phyloP scores from a whole-genome alignment of 2,888 invertebrate genomes.

The Epistrophe eligans region DNA sequence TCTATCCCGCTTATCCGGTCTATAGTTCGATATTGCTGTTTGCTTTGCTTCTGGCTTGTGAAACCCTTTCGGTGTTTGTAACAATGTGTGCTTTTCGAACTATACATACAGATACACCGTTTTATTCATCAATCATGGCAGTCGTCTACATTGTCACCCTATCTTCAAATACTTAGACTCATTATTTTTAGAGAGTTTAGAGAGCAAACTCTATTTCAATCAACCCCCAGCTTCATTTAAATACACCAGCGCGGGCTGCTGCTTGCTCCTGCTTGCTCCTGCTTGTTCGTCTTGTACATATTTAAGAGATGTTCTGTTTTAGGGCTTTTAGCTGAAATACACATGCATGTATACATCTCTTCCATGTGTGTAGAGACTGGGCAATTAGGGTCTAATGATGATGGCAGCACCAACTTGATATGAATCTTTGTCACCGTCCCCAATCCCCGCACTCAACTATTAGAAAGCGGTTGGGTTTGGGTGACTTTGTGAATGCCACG shows the following conservation, averaged over 20 bases:
- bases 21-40: conserved; percentile 67
- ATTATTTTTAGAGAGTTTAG: conserved; percentile 74
- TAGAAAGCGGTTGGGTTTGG: conserved; percentile 38
- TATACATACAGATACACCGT: conserved; percentile 31
- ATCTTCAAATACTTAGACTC: conserved; percentile 71
- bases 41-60: conserved; percentile 61
- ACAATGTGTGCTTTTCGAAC: conserved; percentile 31
- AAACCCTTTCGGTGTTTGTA: conserved; percentile 52
- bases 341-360: not conserved
- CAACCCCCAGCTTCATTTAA: not conserved
- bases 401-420: conserved; percentile 51
- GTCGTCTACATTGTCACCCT: conserved; percentile 71
- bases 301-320: conserved; percentile 40
- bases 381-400: conserved; percentile 74
- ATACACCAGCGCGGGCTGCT: not conserved
- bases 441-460: conserved; percentile 62
- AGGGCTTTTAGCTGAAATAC: conserved; percentile 2
- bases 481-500: conserved; percentile 34
- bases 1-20: conserved; percentile 52
- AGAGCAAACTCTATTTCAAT: conserved; percentile 52
- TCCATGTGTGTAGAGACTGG: conserved; percentile 36
- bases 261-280: not conserved
- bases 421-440: conserved; percentile 65
- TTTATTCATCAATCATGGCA: conserved; percentile 65
- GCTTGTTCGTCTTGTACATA: conserved; percentile 32